Base-by-base conservation (phyloP, 2,113 vertebrate genomes). In the Ophthalmolycus amberensis region DNA sequence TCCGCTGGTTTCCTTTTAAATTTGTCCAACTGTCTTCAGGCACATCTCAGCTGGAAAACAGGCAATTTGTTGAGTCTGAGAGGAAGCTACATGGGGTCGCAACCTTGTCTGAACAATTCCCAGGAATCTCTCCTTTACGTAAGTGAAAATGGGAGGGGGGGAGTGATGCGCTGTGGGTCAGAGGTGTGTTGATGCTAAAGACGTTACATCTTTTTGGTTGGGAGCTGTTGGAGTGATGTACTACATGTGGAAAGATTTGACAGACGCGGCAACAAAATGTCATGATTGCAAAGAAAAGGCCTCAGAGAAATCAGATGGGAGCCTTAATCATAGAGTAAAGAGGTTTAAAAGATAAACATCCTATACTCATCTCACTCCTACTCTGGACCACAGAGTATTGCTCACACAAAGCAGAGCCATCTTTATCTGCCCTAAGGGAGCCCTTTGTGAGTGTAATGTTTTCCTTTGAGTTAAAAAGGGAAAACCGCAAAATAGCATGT, bases 81-180 rank as follows among this genome's bases (percentile, higher is more conserved):
- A 29, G 67, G 85, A 91, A 85, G 67, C 77, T 80, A 85, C 85
- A 84, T 0, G 54, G 65, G 87, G 80, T 86, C 59, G 5, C 12
- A n/a, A 87, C 82, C 76, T 80, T 84, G 86, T 89, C 85, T 79
- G 48, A 87, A 74, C 80, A 76, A 69, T 84, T 92, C 85, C 66
- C 85, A 83, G 73, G 77, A 88, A 88, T 78, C 79, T 88, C 71
- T 62, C 52, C 72, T 89, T 89, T 89, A 77, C 86, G 62, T 62
- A 85, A 79, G 74, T 71, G 48, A 74, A 83, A 87, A 67, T 25
- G 6, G 50, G 74, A 68, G 42, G 29, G 2, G 65, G 18, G 54
- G 32, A n/a, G 48, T 34, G 27, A 66, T 75, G 40, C 11, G 4
- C 54, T 60, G 25, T 25, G 56, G 78, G 75, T 84, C 75, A 56